Evolutionary conservation across 2,113 vertebrate species (phyloP), one percentile per base, ranked within the genome.

Genomic region (Microcebus tavaratra): DNA sequence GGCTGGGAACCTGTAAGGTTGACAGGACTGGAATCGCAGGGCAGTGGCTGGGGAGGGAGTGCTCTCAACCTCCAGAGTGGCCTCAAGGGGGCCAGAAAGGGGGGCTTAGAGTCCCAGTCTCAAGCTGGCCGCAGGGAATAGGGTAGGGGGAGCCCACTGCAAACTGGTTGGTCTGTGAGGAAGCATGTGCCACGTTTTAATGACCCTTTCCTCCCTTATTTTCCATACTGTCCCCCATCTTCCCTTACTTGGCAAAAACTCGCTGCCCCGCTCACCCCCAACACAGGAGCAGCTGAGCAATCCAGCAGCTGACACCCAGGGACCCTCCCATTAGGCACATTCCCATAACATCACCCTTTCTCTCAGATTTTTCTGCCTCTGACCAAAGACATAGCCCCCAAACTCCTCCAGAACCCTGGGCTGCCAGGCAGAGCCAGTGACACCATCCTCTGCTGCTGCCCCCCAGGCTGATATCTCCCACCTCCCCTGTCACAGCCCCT

Each of bases 161-260:
- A 86, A 76, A 93, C 42, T n/a, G 8, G 82, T n/a, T 65, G 42
- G 59, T 65, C 88, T 50, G 50, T 20, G 36, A 75, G 72, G 90
- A 96, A 67, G 72, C 21, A 0, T 11, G 0, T 88, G 96, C 95
- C 89, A 88, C 53, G 86, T 97, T 87, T 81, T 29, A 81, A 72
- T 21, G 89, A 94, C 93, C 96, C 76, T 91, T 67, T 85, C 90
- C 90, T 96, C 70, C 70, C 57, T 70, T 70, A 59, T 45, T 68
- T 81, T 57, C 59, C 72, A 42, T 10, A n/a, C 36, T 53, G 82
- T 55, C 45, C 95, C 89, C 97, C 92, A 95, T 61, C 92, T 91
- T 97, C 70, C 95, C 96, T 97, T 96, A 97, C 97, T 97, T 94
- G 96, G 96, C 98, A 96, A 96, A 97, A 96, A 91, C 91, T 96